A percentile compares a stretch with the other conserved stretches of the same genome.
Conservation (phyloP, 92 coral and sea anemone species). For the Phymanthus crucifer region DNA sequence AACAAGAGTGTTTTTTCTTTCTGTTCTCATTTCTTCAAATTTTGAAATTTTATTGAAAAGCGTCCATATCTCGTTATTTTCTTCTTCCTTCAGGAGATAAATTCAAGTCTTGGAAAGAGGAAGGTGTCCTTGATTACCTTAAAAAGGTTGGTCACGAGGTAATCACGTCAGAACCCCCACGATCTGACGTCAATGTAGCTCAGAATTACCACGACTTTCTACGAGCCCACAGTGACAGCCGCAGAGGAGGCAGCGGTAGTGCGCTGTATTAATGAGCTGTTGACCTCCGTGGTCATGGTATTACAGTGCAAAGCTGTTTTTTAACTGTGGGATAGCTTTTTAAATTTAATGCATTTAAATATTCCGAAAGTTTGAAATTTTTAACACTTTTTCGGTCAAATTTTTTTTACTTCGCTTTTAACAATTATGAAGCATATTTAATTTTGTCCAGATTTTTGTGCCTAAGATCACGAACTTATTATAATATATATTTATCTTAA, state of each 20-base stretch:
- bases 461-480: no score
- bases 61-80: not conserved
- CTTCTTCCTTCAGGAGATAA: slow-evolving; percentile 44
- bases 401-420: no score
- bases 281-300: not conserved
- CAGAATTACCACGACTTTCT: slow-evolving; percentile 61
- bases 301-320: not conserved
- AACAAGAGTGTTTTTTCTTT: no score
- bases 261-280: slow-evolving; percentile 45
- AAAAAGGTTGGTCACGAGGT: slow-evolving; percentile 67
- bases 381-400: no score
- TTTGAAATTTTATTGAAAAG: no score
- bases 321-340: no score
- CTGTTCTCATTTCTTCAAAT: not conserved
- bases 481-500: no score
- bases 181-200: slow-evolving; percentile 75
- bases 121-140: slow-evolving; percentile 40
- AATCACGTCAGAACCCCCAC: slow-evolving; percentile 12
- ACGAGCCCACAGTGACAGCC: slow-evolving; percentile 82
- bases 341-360: no score
- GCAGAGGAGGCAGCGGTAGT: slow-evolving; percentile 75
- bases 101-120: slow-evolving; percentile 32
- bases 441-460: no score
- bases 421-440: no score
- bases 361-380: no score